Evolutionary conservation across 1,140 invertebrate species (phyloP).

Genomic region (Chymomyza costata): DNA sequence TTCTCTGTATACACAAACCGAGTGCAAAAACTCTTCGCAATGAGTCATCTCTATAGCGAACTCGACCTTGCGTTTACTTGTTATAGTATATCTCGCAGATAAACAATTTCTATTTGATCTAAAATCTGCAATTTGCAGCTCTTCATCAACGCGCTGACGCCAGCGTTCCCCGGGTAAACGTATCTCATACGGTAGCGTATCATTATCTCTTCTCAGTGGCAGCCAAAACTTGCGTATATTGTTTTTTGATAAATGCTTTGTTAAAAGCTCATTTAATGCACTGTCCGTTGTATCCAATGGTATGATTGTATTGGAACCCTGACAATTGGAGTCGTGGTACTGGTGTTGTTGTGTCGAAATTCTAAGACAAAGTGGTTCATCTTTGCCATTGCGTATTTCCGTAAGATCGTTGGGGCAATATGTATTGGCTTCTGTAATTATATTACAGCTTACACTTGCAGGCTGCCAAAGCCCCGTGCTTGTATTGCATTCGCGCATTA

Average conservation of each 20-base stretch:
- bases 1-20: conserved; percentile 52
- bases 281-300: conserved; percentile 12
- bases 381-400: conserved; percentile 24
- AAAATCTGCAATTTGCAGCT: conserved; percentile 15
- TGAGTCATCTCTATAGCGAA: conserved; percentile 10
- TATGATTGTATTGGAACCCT: conserved; percentile 45
- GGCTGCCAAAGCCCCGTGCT: conserved; percentile 22
- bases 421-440: conserved; percentile 1
- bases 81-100: conserved; percentile 9
- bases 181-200: conserved; percentile 41
- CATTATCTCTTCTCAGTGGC: conserved; percentile 39
- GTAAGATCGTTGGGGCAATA: conserved; percentile 40
- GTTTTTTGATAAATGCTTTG: conserved; percentile 8
- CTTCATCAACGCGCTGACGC: conserved; percentile 28
- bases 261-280: neutral
- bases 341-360: conserved; percentile 20
- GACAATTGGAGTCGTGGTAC: conserved; percentile 51
- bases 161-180: conserved; percentile 55
- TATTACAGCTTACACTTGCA: conserved; percentile 19
- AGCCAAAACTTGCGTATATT: conserved; percentile 57
- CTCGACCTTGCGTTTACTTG: neutral
- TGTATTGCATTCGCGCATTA: conserved; percentile 35
- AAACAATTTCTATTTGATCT: conserved; percentile 40
- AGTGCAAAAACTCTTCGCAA: conserved; percentile 31
- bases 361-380: conserved; percentile 31